Evolutionary conservation across 92 coral and sea anemone species (phyloP).

Genomic region (Blastomussa wellsi): DNA sequence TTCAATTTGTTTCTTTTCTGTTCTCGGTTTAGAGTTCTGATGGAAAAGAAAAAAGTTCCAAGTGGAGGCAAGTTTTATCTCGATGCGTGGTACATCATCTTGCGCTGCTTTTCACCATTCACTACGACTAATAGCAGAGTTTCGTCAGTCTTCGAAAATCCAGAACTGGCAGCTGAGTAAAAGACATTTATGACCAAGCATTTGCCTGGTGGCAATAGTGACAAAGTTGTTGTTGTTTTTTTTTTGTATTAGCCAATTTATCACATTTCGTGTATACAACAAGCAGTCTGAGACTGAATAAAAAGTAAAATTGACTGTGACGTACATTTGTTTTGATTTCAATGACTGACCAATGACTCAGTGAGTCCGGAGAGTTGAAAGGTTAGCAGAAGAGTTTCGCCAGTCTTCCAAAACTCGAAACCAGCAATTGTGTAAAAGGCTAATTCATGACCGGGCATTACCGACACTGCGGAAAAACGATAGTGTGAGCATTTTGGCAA

Average conservation of each 20-base stretch:
- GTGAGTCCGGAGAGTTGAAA: too few species aligned
- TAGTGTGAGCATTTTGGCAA: too few species aligned
- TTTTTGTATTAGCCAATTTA: background rate
- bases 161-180: background rate
- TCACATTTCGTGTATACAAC: background rate
- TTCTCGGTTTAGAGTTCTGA: constrained; percentile 21
- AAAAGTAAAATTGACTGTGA: background rate
- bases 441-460: too few species aligned
- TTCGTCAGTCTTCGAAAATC: background rate
- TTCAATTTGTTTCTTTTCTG: background rate
- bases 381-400: too few species aligned
- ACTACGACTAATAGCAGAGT: background rate
- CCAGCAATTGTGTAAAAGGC: too few species aligned
- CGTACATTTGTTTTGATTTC: too few species aligned
- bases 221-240: background rate
- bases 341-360: too few species aligned
- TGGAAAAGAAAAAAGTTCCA: background rate
- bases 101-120: background rate
- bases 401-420: too few species aligned
- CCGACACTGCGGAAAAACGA: too few species aligned
- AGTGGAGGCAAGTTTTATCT: background rate
- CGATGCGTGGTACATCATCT: too few species aligned
- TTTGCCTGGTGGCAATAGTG: background rate
- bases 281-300: background rate
- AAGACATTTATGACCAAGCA: background rate